Conservation (phyloP, 2,888 invertebrate genomes). For the Noctua janthina region DNA sequence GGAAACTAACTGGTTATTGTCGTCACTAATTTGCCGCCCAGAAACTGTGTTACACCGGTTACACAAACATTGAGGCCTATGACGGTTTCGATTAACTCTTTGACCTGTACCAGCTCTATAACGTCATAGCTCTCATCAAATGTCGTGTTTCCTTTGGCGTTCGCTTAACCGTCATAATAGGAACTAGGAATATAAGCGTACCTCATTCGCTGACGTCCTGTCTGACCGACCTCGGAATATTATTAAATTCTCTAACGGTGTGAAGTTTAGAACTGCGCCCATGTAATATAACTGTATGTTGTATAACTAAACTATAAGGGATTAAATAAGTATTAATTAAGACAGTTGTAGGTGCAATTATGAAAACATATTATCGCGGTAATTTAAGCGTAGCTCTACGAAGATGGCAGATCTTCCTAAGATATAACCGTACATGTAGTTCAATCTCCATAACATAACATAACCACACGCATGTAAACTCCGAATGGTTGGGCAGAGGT, state of each 20-base stretch:
- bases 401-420: not conserved
- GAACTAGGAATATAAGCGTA: not conserved
- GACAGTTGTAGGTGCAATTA: not conserved
- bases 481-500: too few species aligned
- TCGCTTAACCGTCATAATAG: conserved; percentile 1
- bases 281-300: too few species aligned
- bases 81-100: not conserved
- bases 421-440: too few species aligned
- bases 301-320: too few species aligned
- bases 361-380: too few species aligned
- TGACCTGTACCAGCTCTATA: not conserved
- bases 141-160: conserved; percentile 2
- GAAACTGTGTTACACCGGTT: not conserved
- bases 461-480: too few species aligned
- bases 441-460: too few species aligned
- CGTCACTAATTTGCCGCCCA: not conserved
- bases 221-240: not conserved
- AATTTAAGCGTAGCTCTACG: not conserved
- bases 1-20: not conserved
- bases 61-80: not conserved
- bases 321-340: not conserved
- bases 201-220: not conserved
- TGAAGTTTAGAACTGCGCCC: not conserved
- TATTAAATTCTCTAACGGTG: conserved; percentile 7
- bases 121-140: not conserved